Evolutionary conservation across 2,113 vertebrate genomes (phyloP).

Genomic region (Nesogale talazaci): DNA sequence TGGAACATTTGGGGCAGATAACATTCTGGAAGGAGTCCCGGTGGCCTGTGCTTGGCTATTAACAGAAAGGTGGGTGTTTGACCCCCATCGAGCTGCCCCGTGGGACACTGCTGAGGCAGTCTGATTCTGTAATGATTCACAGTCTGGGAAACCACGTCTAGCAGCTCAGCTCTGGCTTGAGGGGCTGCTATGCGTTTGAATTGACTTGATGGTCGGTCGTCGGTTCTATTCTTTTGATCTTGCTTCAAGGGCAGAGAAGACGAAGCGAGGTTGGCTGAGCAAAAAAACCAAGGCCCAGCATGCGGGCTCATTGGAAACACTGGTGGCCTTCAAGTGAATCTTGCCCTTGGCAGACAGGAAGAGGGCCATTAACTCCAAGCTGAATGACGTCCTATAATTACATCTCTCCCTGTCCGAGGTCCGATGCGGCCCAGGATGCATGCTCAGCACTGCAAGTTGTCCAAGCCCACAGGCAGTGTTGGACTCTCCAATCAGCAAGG

Average conservation of each 20-base stretch:
- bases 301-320: not conserved
- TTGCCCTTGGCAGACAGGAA: not conserved
- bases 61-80: not conserved
- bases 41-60: not conserved
- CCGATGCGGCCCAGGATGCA: not conserved
- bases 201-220: not conserved
- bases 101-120: not conserved
- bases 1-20: not conserved
- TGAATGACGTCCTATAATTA: not conserved
- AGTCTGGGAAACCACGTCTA: too few relatives aligned
- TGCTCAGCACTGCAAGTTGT: not conserved
- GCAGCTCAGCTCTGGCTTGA: too few relatives aligned
- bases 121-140: too few relatives aligned
- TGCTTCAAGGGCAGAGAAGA: conserved; percentile 8
- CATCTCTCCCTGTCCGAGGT: not conserved
- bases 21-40: too few relatives aligned
- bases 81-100: not conserved
- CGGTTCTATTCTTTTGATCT: not conserved
- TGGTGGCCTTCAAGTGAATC: not conserved
- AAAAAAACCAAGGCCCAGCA: not conserved
- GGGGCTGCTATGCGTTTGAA: too few relatives aligned
- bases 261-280: not conserved
- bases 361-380: not conserved
- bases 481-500: too few relatives aligned
- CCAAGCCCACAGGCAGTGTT: not conserved